phyloP scores from a whole-genome alignment of 2,888 invertebrate genomes.

The Smittia aterrima region DNA sequence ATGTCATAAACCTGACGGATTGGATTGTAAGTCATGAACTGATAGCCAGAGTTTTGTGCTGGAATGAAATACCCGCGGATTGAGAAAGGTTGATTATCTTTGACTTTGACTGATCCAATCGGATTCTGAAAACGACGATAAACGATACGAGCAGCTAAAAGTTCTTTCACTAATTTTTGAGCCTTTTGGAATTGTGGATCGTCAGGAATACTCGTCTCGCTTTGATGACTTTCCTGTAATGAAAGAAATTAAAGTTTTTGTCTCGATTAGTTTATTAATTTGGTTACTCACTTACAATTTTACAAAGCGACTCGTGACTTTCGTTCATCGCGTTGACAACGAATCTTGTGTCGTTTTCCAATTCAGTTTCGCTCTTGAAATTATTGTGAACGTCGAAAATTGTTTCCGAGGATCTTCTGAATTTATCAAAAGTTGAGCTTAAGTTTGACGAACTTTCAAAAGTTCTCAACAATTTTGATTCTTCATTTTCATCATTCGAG shows the following conservation, averaged over 20 bases:
- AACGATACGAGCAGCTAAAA: slow-evolving; percentile 46
- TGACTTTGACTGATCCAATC: slow-evolving; percentile 45
- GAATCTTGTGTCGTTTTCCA: slow-evolving; percentile 45
- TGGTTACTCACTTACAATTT: slow-evolving; percentile 45
- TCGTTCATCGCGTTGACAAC: slow-evolving; percentile 45
- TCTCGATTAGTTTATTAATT: slow-evolving; percentile 46
- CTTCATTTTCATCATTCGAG: not conserved
- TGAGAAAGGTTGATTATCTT: slow-evolving; percentile 45
- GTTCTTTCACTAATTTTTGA: slow-evolving; percentile 44
- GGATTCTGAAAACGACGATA: slow-evolving; percentile 46
- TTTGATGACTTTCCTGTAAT: slow-evolving; percentile 43
- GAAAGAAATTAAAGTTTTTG: slow-evolving; percentile 9
- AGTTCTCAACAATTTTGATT: not conserved
- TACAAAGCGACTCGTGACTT: slow-evolving; percentile 45
- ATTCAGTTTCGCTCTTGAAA: not conserved
- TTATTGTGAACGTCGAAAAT: slow-evolving; percentile 4
- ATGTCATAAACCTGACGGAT: slow-evolving; percentile 46
- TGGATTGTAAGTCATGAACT: slow-evolving; percentile 47
- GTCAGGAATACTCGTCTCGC: slow-evolving; percentile 42
- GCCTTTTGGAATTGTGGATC: slow-evolving; percentile 44
- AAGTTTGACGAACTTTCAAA: not conserved
- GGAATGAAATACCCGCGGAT: slow-evolving; percentile 48
- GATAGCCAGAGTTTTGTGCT: slow-evolving; percentile 45
- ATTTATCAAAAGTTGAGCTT: slow-evolving; percentile 1
- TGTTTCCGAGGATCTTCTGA: slow-evolving; percentile 9